A percentile compares a stretch with the other conserved stretches of the same genome.
Conservation (phyloP, 2,797 vertebrate genomes). For the Antrozous pallidus region DNA sequence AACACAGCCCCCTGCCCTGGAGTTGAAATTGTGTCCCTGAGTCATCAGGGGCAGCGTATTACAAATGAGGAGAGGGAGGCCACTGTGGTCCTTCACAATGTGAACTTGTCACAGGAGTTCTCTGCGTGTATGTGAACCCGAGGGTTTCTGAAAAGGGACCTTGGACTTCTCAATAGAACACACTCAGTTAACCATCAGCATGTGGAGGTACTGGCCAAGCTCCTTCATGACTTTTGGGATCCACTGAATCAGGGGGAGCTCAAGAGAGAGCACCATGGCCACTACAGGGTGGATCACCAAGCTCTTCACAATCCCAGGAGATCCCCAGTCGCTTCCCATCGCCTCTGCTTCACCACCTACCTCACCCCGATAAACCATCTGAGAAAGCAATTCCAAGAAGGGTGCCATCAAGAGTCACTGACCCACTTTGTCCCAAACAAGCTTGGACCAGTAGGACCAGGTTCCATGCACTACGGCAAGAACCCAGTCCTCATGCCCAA, state of each 20-base stretch:
- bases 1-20: neutral
- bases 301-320: neutral
- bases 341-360: no score
- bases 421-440: neutral
- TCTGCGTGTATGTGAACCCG: neutral
- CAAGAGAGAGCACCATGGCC: neutral
- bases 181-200: neutral
- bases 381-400: neutral
- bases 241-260: rapidly evolving
- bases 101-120: neutral
- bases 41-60: neutral
- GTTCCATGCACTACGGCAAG: neutral
- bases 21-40: neutral
- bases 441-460: neutral
- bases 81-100: neutral
- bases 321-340: rapidly evolving
- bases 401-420: neutral
- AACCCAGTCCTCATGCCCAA: neutral
- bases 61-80: neutral
- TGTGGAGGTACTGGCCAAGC: neutral
- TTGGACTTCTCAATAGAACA: neutral
- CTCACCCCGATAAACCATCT: neutral
- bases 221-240: neutral
- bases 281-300: no score
- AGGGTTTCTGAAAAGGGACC: neutral